Percentiles rank a stretch among this genome's conserved stretches.
phyloP scores from a whole-genome alignment of 2,888 invertebrate species.

The Cybosia mesomella region DNA sequence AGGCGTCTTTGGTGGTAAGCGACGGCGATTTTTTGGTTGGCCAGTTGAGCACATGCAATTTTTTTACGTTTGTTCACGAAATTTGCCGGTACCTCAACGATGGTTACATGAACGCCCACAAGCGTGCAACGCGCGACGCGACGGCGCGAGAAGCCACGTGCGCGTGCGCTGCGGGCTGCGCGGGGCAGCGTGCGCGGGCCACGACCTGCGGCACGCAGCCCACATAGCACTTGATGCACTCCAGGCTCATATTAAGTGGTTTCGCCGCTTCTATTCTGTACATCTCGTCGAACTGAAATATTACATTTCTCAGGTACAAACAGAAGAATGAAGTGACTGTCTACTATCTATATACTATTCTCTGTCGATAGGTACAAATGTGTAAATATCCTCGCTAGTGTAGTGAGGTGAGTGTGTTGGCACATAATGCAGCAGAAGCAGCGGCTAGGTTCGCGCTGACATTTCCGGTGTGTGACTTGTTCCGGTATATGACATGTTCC shows the following conservation, averaged over 20 bases:
- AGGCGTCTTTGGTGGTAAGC: too few species aligned
- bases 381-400: slow-evolving; percentile 50
- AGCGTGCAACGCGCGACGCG: slow-evolving; percentile 63
- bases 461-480: slow-evolving; percentile 24
- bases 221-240: slow-evolving; percentile 40
- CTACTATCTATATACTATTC: slow-evolving; percentile 49
- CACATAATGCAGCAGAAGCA: slow-evolving; percentile 48
- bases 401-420: slow-evolving; percentile 52
- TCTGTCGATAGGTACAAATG: slow-evolving; percentile 54
- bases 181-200: background rate
- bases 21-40: too few species aligned
- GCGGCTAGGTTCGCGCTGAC: slow-evolving; percentile 37
- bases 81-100: slow-evolving; percentile 59
- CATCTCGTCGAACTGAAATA: slow-evolving; percentile 43
- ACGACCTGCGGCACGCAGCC: slow-evolving; percentile 28
- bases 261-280: slow-evolving; percentile 46
- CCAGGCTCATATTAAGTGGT: slow-evolving; percentile 48
- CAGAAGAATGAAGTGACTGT: slow-evolving; percentile 48
- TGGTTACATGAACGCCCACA: too few species aligned
- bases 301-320: slow-evolving; percentile 55
- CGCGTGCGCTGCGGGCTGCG: background rate
- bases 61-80: too few species aligned
- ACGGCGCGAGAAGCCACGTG: background rate
- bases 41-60: too few species aligned
- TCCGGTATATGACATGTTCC: slow-evolving; percentile 11